A percentile compares a stretch with the other conserved stretches of the same genome.
Conservation (phyloP, 2,113 vertebrate species). For the Tringa solitaria region DNA sequence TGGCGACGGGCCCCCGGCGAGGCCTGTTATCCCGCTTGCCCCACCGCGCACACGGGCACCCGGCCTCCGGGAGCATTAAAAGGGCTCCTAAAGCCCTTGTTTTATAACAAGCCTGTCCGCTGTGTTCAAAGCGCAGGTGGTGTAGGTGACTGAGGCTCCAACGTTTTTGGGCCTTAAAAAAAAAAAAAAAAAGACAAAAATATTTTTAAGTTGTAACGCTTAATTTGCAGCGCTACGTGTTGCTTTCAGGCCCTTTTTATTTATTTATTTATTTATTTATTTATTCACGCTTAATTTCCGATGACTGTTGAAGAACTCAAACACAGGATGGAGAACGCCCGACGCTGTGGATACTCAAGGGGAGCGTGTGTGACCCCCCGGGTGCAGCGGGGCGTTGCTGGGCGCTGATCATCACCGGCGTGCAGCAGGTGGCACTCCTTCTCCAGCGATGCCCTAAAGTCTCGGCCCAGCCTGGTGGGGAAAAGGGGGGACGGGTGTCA, state of each 20-base stretch:
- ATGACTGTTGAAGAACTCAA: background rate
- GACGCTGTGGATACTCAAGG: background rate
- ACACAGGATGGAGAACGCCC: fast-evolving
- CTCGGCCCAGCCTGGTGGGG: fast-evolving
- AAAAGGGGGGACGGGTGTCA: too few relatives aligned
- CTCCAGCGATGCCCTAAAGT: background rate
- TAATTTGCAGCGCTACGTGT: background rate
- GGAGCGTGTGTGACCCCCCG: fast-evolving
- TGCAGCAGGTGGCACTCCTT: background rate
- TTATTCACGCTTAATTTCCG: background rate
- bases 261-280: too few relatives aligned
- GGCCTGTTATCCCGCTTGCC: background rate
- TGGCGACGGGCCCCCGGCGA: too few relatives aligned
- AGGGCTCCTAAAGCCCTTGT: too few relatives aligned
- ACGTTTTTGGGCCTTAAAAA: background rate
- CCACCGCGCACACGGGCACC: fast-evolving
- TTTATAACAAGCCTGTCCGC: fast-evolving
- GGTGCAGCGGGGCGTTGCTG: fast-evolving
- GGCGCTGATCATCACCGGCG: background rate
- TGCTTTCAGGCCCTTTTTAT: background rate
- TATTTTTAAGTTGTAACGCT: background rate
- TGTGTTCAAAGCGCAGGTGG: background rate
- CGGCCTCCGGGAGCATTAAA: fast-evolving
- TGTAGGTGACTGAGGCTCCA: too few relatives aligned
- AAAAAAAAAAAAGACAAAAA: background rate